A percentile compares a stretch with the other conserved stretches of the same genome.
These are phyloP conservation scores for Pteronura brasiliensis DNA, from an alignment of 2,113 vertebrate species.

Conservation along the genomic window DNA sequence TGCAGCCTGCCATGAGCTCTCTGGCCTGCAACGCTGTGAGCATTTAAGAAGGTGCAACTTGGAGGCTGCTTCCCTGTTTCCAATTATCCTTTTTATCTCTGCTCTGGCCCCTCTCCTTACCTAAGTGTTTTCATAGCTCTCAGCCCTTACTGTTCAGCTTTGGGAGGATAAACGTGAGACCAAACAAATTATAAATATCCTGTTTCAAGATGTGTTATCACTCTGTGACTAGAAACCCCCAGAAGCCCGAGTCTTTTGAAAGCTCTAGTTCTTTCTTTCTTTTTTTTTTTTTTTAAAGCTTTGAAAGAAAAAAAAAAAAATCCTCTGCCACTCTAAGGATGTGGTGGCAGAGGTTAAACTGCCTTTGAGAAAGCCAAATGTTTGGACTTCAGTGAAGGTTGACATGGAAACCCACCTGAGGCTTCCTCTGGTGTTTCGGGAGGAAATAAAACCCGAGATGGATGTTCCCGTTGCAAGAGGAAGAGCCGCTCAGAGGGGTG, in stretches of 20 bases:
- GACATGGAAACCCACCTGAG: constrained; percentile 70
- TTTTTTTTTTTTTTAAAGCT: background rate
- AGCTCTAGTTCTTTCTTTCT: background rate
- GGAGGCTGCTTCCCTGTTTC: constrained; percentile 62
- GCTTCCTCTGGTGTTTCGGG: constrained; percentile 21
- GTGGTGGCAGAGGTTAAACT: constrained; percentile 62
- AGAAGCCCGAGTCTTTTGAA: constrained; percentile 51
- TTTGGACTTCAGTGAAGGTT: constrained; percentile 67
- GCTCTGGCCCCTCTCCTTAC: constrained; percentile 54
- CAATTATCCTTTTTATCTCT: constrained; percentile 66
- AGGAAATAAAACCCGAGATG: constrained; percentile 61
- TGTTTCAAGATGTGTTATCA: constrained; percentile 71
- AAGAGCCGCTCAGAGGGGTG: background rate
- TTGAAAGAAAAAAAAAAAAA: background rate
- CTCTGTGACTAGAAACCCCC: constrained; percentile 56
- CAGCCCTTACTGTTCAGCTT: constrained; percentile 59
- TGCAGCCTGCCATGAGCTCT: constrained; percentile 19
- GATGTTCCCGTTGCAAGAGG: background rate
- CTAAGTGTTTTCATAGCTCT: constrained; percentile 69
- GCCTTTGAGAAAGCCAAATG: constrained; percentile 65
- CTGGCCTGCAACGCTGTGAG: constrained; percentile 12
- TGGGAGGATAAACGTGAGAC: constrained; percentile 67
- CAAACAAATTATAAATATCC: constrained; percentile 72
- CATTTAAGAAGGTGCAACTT: constrained; percentile 37
- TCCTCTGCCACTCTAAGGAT: constrained; percentile 17